These are phyloP conservation scores for Anthrax anthrax DNA, from an alignment of 2,888 invertebrate species.

Conservation along the genomic window DNA sequence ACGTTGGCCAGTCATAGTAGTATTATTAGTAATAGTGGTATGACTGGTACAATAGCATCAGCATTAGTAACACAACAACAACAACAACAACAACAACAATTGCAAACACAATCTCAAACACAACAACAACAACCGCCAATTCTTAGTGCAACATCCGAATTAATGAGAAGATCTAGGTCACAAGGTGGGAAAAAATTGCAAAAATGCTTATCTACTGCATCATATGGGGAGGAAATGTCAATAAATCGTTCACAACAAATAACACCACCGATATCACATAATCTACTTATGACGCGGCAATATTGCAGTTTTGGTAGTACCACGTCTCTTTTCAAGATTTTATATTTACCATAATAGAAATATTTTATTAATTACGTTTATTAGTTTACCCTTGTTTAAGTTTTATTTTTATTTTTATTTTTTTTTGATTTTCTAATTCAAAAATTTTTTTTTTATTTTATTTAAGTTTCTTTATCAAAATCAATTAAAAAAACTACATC, in stretches of 20 bases:
- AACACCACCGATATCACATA: constrained; percentile 33
- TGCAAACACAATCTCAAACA: constrained; percentile 17
- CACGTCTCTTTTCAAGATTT: too few species aligned
- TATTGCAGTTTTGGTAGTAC: constrained; percentile 92
- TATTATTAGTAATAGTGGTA: constrained; percentile 7
- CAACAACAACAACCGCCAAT: constrained; percentile 11
- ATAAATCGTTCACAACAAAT: constrained; percentile 27
- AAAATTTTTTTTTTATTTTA: constrained; percentile 5
- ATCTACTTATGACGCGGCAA: constrained; percentile 73
- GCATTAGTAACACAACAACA: constrained; percentile 14
- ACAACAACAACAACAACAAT: constrained; percentile 16
- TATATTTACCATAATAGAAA: not conserved
- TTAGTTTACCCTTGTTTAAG: not conserved
- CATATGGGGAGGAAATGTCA: constrained; percentile 54
- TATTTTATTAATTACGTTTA: not conserved
- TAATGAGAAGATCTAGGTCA: constrained; percentile 74
- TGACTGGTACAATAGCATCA: constrained; percentile 16
- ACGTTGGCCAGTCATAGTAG: not conserved
- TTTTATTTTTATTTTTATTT: not conserved
- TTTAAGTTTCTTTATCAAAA: too few species aligned
- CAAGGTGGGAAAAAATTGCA: constrained; percentile 91
- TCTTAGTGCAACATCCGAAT: constrained; percentile 29
- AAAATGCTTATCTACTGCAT: constrained; percentile 82
- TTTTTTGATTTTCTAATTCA: not conserved
- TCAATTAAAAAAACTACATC: too few species aligned